phyloP scores from a whole-genome alignment of 1,140 invertebrate genomes.

The Sminthurides bifidus region DNA sequence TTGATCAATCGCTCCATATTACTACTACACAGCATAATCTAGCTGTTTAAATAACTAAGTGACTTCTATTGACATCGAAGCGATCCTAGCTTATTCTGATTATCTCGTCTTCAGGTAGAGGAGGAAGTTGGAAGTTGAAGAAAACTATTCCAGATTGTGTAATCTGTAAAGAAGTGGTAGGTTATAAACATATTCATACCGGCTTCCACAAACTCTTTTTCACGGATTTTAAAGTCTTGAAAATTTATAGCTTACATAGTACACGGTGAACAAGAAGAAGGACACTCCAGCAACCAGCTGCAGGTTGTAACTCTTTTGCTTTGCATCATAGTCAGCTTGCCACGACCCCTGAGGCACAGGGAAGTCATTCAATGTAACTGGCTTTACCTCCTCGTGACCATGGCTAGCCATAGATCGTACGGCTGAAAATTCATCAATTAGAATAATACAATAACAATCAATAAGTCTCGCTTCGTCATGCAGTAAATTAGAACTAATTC shows the following conservation, averaged over 20 bases:
- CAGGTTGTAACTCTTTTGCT: slow-evolving; percentile 54
- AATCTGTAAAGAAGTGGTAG: background rate
- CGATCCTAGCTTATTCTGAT: too few relatives aligned
- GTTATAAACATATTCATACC: background rate
- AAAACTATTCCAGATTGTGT: slow-evolving; percentile 13
- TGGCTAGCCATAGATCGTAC: background rate
- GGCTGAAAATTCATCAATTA: background rate
- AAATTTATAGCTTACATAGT: slow-evolving; percentile 43
- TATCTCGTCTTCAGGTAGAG: slow-evolving; percentile 18
- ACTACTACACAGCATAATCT: too few relatives aligned
- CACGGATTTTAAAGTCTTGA: background rate
- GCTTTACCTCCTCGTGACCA: background rate
- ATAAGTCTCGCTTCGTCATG: background rate
- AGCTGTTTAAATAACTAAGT: too few relatives aligned
- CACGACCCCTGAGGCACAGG: slow-evolving; percentile 59
- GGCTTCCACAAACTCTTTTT: background rate
- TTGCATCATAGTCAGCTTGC: slow-evolving; percentile 50
- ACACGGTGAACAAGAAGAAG: slow-evolving; percentile 44
- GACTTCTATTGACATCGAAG: too few relatives aligned
- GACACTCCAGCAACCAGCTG: slow-evolving; percentile 49
- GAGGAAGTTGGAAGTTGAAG: slow-evolving; percentile 2
- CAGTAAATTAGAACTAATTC: too few relatives aligned
- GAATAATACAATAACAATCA: background rate
- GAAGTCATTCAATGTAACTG: slow-evolving; percentile 53
- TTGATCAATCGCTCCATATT: too few relatives aligned